Percentiles rank a stretch among this genome's conserved stretches.
Evolutionary conservation across 92 coral and sea anemone species (phyloP).

Genomic region (Montipora capitata): DNA sequence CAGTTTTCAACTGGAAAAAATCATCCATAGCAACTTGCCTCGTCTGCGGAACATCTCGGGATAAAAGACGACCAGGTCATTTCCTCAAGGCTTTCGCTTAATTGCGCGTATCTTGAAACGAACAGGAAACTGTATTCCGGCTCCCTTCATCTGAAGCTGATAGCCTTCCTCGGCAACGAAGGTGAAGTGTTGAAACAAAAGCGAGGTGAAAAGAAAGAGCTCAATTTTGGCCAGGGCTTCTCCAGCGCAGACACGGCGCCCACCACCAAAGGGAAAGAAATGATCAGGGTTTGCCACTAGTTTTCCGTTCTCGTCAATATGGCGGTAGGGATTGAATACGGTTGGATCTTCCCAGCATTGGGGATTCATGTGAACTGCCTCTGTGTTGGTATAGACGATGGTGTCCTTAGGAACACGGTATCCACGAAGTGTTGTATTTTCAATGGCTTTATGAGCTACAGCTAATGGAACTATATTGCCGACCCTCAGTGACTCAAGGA

Average conservation of each 20-base stretch:
- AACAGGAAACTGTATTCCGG: slow-evolving; percentile 46
- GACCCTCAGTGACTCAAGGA: slow-evolving; percentile 39
- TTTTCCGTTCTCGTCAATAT: slow-evolving; percentile 60
- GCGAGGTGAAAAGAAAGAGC: slow-evolving; percentile 66
- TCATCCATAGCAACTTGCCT: too few relatives aligned
- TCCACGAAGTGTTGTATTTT: slow-evolving; percentile 42
- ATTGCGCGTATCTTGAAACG: slow-evolving; percentile 69
- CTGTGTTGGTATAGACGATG: neutral
- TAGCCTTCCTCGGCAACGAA: slow-evolving; percentile 69
- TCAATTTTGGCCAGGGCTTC: slow-evolving; percentile 59
- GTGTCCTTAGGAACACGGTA: slow-evolving; percentile 14
- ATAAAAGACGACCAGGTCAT: too few relatives aligned
- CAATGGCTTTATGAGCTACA: slow-evolving; percentile 32
- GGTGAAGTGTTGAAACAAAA: slow-evolving; percentile 65
- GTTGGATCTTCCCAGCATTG: slow-evolving; percentile 29
- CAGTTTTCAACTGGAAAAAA: too few relatives aligned
- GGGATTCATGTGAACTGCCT: slow-evolving; percentile 34
- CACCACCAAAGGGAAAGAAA: slow-evolving; percentile 78
- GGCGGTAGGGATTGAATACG: slow-evolving; percentile 51
- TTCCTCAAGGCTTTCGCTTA: neutral
- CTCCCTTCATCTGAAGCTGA: slow-evolving; percentile 51
- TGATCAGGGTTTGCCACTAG: slow-evolving; percentile 32
- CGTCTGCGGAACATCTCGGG: too few relatives aligned
- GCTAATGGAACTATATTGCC: slow-evolving; percentile 26
- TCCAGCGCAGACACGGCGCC: slow-evolving; percentile 76